Evolutionary conservation across 2,113 vertebrate species (phyloP).

Genomic region (Spizaetus ornatus): DNA sequence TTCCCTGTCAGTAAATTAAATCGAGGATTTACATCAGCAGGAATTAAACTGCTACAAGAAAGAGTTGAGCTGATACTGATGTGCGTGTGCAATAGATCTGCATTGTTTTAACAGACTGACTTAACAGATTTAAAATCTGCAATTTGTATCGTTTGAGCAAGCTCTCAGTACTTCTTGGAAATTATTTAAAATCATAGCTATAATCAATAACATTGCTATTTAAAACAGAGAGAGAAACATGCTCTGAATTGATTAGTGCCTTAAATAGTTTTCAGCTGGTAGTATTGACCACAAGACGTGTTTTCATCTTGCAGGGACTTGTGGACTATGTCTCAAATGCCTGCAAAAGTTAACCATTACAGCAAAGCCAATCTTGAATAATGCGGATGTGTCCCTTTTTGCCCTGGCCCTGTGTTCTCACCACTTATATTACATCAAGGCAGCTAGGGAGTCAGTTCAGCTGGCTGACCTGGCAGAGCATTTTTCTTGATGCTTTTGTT

Average conservation of each 20-base stretch:
- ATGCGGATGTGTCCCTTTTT: not conserved
- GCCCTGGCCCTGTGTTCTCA: not conserved
- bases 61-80: not conserved
- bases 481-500: not conserved
- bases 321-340: not conserved
- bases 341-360: not conserved
- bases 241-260: not conserved
- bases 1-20: slow-evolving; percentile 33
- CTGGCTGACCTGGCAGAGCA: not conserved
- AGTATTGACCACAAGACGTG: not conserved
- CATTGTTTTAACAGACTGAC: not conserved
- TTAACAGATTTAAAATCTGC: not conserved
- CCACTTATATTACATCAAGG: not conserved
- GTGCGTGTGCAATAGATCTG: not conserved
- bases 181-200: not conserved
- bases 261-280: not conserved
- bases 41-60: not conserved
- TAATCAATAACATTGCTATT: not conserved
- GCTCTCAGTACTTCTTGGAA: not conserved
- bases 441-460: not conserved
- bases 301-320: not conserved
- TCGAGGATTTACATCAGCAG: not conserved
- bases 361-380: not conserved
- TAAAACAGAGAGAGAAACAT: not conserved
- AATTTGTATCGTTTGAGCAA: not conserved